Base-by-base conservation (phyloP, 37 sponge, comb jelly and placozoan species). In the Ianthella basta region DNA sequence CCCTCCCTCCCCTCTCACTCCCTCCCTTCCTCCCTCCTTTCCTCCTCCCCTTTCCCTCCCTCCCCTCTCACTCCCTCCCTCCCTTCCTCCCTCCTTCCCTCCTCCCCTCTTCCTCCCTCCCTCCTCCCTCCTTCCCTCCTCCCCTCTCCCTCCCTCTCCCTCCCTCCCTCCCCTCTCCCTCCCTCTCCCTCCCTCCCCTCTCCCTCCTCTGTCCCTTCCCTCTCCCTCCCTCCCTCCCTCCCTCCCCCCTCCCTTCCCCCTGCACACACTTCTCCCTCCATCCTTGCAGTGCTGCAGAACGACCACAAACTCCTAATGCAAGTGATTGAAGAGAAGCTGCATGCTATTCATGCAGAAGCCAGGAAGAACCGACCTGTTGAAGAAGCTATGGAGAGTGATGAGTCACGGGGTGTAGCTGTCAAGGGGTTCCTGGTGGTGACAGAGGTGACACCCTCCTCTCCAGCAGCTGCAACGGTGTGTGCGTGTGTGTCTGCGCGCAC, bases 291-390 rank as follows among this genome's bases (percentile, higher is more conserved):
- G 34, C 86, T 97, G 10, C 79, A 61, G 61, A 97, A 97, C 70
- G 97, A 97, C 87, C 95, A 97, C 82, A 97, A 97, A 80, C 34
- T 80, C 30, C 39, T 90, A 30, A 94, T 97, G 97, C 24, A 81
- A 53, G 72, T 72, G 61, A 79, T 97, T 4, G 97, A 97, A 60
- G 56, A 83, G 84, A 87, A 86, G 55, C 78, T 94, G 4, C 88
- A 97, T 60, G 56, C 75, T 57, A 64, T 97, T 23, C 97, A 97
- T 59, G 91, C 92, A 12, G 95, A 92, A 34, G 92, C 92, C 13
- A 86, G 88, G 59, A 65, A 72, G 39, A 63, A 24, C 24, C 30
- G 35, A 64, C 0, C 23, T 12, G 6, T 0, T 15, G 30, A 21
- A 3, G 85, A 88, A 1, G 55, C 56, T 44, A 16, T 16, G 18